Evolutionary conservation across 2,113 vertebrate species (phyloP), one percentile per base, ranked within the genome.

Genomic region (Corythornis madagascariensis): DNA sequence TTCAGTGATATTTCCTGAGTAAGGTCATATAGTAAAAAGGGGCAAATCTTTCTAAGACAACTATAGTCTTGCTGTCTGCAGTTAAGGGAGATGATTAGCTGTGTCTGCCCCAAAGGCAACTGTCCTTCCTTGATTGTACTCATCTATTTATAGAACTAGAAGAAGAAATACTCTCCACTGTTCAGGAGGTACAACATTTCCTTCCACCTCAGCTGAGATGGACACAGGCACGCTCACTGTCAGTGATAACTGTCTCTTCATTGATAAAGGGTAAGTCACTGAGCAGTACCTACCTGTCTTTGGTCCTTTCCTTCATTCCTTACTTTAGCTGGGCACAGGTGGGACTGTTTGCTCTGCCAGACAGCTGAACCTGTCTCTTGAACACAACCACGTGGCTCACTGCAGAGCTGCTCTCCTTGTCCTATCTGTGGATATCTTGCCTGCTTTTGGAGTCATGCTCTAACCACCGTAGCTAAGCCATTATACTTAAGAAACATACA

Each of bases 381-480:
- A 57, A 28, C 11, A 13, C 0, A 2, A n/a, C 17, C 6, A 26
- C 11, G 9, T 28, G 13, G 6, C 8, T 43, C 9, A 42, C 7
- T 73, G 20, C 28, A 18, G 33, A 63, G 16, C 20, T 65, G 2
- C 45, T 73, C n/a, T 70, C 7, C 26, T 90, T 33, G 24, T 6
- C 12, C 10, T 1, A 7, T 33, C 15, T 50, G 16, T 47, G 16
- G 38, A 12, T 60, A 78, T 31, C 35, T 55, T 2, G 1, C 29
- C 7, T 78, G 43, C 20, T n/a, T 59, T 60, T 40, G 13, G n/a
- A 83, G 21, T 12, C 43, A 13, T 35, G 31, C 3, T 65, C 43
- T 69, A 13, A 18, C 45, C 13, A 29, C 22, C 2, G 3, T 19
- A 76, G 45, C 28, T 20, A 87, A 52, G 17, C n/a, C 4, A 29